Evolutionary conservation across 2,888 invertebrate genomes (phyloP), one percentile per base, ranked within the genome.

Genomic region (Bombylius discolor): DNA sequence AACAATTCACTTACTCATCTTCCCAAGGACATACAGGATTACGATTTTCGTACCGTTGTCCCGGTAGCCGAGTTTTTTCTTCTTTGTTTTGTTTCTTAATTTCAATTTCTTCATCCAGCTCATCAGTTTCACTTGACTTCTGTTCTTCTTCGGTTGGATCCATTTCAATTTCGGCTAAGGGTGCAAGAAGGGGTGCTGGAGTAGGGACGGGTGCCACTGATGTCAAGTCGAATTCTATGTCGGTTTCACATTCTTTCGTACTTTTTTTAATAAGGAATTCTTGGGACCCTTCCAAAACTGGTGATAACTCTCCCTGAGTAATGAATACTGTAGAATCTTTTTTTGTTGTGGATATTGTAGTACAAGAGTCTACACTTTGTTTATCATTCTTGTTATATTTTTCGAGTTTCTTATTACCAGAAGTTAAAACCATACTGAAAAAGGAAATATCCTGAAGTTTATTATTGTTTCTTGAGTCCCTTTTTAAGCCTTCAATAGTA

Each of bases 21-120:
- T 92, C 92, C 92, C 93, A 93, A 57, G 92, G 92, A 79, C 92
- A 93, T 71, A 92, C 84, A 76, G 90, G 88, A 76, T 86, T 89
- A 75, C 82, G 81, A 76, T 84, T 81, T 59, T 67, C 68, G 51
- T 67, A 66, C 70, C 42, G 66, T 69, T 5, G 59, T 63, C 46
- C 69, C 70, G 5, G 68, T 63, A 44, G 65, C 68, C 7, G 70
- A 69, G 52, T 70, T 73, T 62, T 70, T 68, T 47, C 58, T 58
- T 42, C 67, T 69, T 52, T 67, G 68, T 58, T 66, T 70, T 12
- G 46, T 46, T 56, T 58, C 49, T 36, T 42, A 33, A 23, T 23
- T 14, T 51, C 47, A 14, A 12, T 9, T 11, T 52, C 56, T 14
- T 64, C 62, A 4, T 53, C 44, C 32, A 59, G 60, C 68, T 78